phyloP scores from a whole-genome alignment of 2,113 vertebrate genomes.

The Zeus faber region DNA sequence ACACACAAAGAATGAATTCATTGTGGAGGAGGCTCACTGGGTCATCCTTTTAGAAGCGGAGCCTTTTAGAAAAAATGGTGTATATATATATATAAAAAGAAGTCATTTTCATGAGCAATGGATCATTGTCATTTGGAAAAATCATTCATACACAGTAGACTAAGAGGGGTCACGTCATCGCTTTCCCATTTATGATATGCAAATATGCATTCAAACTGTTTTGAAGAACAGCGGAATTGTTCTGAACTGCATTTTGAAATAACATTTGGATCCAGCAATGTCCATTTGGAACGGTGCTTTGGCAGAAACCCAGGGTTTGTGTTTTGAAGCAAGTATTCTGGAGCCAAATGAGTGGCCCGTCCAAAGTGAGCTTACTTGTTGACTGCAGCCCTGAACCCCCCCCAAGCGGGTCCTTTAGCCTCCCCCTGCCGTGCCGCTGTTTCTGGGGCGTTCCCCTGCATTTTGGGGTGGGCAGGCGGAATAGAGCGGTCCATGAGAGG shows the following conservation, averaged over 20 bases:
- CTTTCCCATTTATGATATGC: no score
- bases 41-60: background rate
- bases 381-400: background rate
- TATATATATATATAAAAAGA: no score
- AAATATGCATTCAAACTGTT: no score
- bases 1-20: conserved; percentile 21
- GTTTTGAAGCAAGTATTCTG: conserved; percentile 18
- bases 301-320: conserved; percentile 9
- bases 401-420: background rate
- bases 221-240: no score
- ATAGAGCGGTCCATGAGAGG: background rate
- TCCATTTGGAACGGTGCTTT: conserved; percentile 21
- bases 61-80: no score
- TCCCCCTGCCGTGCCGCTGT: background rate
- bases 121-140: conserved; percentile 6
- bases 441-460: conserved; percentile 7
- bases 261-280: conserved; percentile 35
- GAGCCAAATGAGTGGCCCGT: background rate
- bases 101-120: conserved; percentile 15
- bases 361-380: background rate
- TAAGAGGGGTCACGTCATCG: no score
- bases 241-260: no score
- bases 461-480: conserved; percentile 8
- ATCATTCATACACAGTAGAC: no score
- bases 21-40: conserved; percentile 43